These are phyloP conservation scores for Sinotaia quadrata DNA, from an alignment of 2,888 invertebrate genomes.

Conservation along the genomic window DNA sequence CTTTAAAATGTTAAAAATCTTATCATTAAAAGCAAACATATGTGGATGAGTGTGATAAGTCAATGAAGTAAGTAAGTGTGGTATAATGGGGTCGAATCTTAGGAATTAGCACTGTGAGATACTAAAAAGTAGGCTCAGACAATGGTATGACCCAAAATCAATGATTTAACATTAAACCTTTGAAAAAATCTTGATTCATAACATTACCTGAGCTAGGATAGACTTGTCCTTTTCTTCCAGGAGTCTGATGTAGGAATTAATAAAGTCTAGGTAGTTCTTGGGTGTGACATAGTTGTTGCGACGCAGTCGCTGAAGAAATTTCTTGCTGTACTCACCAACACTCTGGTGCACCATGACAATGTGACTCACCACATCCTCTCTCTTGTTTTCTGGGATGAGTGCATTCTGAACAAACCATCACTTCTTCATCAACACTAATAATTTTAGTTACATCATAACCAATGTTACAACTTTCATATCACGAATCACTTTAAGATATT, in stretches of 20 bases:
- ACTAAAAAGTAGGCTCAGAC: too few species aligned
- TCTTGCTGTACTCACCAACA: constrained; percentile 81
- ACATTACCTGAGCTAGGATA: constrained; percentile 73
- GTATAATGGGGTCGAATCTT: too few species aligned
- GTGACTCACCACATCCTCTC: constrained; percentile 84
- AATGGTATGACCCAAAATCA: background rate
- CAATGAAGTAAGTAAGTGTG: too few species aligned
- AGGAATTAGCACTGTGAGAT: too few species aligned
- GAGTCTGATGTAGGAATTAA: constrained; percentile 83
- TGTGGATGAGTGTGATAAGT: too few species aligned
- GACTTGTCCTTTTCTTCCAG: constrained; percentile 80
- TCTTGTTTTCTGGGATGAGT: constrained; percentile 80
- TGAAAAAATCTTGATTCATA: too few species aligned
- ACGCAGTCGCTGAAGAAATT: constrained; percentile 82
- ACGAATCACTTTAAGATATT: too few species aligned
- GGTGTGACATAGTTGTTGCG: constrained; percentile 91
- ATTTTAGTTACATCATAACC: too few species aligned
- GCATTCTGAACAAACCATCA: constrained; percentile 74
- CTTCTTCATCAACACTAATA: background rate
- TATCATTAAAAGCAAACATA: too few species aligned
- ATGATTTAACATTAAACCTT: background rate
- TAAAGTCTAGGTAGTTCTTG: constrained; percentile 91
- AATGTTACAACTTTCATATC: too few species aligned
- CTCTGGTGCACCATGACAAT: constrained; percentile 89
- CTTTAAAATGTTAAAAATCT: too few species aligned